Percentiles rank a stretch among this genome's conserved stretches.
These are phyloP conservation scores for Carassius carassius DNA, from an alignment of 2,113 vertebrate genomes.

Conservation along the genomic window DNA sequence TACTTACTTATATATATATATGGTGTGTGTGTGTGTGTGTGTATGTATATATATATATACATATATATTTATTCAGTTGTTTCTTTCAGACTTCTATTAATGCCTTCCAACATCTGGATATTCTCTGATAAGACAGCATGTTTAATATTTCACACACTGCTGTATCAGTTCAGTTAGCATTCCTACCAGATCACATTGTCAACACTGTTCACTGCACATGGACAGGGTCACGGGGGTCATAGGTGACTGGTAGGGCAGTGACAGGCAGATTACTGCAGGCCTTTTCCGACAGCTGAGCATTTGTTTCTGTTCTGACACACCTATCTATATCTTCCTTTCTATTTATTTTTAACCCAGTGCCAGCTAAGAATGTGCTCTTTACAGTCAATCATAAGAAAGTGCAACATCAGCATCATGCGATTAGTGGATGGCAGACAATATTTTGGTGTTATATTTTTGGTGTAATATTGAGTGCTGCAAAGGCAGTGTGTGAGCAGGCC, in stretches of 20 bases:
- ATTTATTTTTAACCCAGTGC: constrained; percentile 47
- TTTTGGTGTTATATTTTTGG: neutral
- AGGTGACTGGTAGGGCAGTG: constrained; percentile 27
- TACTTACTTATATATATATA: no score
- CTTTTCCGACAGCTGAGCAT: constrained; percentile 53
- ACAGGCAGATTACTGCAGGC: constrained; percentile 24
- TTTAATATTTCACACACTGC: constrained; percentile 14
- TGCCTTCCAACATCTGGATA: neutral
- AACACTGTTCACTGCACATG: neutral
- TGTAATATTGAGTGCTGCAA: neutral
- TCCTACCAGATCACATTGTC: neutral
- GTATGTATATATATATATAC: no score
- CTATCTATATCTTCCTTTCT: constrained; percentile 18
- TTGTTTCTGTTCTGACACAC: constrained; percentile 22
- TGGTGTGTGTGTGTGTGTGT: no score
- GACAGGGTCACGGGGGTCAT: constrained; percentile 22
- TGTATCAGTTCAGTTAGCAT: neutral
- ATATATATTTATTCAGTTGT: no score
- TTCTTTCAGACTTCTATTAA: neutral
- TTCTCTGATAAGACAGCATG: neutral
- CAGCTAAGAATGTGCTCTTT: neutral
- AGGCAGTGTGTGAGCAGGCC: neutral
- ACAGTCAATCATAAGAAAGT: constrained; percentile 10
- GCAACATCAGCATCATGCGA: neutral
- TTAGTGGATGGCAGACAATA: neutral